phyloP scores from a whole-genome alignment of 2,888 invertebrate genomes.

The Spisula solida region DNA sequence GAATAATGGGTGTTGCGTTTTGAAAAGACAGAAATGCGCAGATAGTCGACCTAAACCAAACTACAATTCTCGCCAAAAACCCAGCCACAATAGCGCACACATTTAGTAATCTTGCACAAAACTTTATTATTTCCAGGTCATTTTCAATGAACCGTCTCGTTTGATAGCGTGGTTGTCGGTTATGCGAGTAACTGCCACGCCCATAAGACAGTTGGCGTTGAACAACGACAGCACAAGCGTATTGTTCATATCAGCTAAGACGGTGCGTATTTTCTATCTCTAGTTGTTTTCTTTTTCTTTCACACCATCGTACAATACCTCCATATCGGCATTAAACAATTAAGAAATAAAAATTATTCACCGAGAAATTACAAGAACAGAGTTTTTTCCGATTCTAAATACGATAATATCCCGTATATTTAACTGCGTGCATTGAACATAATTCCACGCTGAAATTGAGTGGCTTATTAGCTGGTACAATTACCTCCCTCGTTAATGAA shows the following conservation, averaged over 20 bases:
- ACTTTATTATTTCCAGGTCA: neutral
- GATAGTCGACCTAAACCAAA: neutral
- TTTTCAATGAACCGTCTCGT: neutral
- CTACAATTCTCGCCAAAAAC: neutral
- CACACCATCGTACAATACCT: neutral
- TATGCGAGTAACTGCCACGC: neutral
- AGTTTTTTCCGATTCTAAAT: too few species aligned
- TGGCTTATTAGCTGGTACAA: too few species aligned
- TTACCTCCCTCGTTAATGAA: too few species aligned
- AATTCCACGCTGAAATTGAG: too few species aligned
- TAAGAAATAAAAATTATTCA: too few species aligned
- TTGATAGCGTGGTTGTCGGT: neutral
- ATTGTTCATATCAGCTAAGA: neutral
- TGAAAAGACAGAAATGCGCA: neutral
- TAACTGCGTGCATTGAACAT: too few species aligned
- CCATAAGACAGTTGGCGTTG: neutral
- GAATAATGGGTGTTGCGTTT: neutral
- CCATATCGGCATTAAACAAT: too few species aligned
- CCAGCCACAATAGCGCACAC: neutral
- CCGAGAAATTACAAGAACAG: too few species aligned
- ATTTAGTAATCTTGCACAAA: neutral
- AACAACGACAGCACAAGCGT: neutral
- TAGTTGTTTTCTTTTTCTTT: neutral
- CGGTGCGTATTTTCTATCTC: neutral
- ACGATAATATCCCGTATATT: too few species aligned